phyloP scores from a whole-genome alignment of 2,113 vertebrate species.

The Sceloporus tristichus region DNA sequence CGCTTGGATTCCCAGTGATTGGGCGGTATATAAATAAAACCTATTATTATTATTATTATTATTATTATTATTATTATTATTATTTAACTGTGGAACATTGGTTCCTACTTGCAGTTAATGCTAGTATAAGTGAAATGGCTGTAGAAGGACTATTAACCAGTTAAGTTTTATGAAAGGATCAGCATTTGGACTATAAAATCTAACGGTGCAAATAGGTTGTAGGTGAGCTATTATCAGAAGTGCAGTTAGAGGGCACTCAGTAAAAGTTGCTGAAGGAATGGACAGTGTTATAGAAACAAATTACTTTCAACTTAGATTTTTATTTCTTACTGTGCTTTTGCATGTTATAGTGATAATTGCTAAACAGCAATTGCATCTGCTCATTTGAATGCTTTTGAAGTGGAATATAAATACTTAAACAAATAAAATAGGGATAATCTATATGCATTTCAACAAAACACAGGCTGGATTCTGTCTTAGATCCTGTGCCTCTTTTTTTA shows the following conservation, averaged over 20 bases:
- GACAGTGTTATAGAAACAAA: background rate
- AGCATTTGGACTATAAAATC: background rate
- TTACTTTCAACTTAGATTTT: background rate
- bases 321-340: background rate
- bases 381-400: too few relatives aligned
- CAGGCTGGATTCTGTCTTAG: background rate
- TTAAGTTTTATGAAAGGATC: conserved; percentile 7
- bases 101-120: background rate
- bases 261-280: background rate
- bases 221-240: background rate
- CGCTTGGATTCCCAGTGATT: too few relatives aligned
- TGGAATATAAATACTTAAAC: background rate
- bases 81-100: conserved; percentile 5
- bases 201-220: background rate
- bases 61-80: too few relatives aligned
- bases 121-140: background rate
- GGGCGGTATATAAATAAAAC: too few relatives aligned
- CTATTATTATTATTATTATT: too few relatives aligned
- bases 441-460: background rate
- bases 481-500: too few relatives aligned
- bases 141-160: background rate
- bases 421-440: background rate
- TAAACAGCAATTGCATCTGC: background rate
- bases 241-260: background rate
- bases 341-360: background rate